A percentile compares a stretch with the other conserved stretches of the same genome.
Conservation (phyloP, 2,797 vertebrate species). For the Sorex maritimensis region DNA sequence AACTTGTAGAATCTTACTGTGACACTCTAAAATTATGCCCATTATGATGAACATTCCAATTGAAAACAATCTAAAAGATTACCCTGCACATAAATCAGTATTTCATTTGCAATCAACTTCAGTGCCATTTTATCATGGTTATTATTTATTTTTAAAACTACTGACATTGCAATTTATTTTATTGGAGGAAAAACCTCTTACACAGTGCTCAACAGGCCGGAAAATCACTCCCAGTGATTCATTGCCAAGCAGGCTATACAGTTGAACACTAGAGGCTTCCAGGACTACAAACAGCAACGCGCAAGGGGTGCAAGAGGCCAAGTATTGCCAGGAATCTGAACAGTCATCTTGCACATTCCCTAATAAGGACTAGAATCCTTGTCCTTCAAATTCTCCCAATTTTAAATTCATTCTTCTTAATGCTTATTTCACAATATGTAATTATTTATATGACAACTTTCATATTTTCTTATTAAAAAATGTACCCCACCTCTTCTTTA, state of each 20-base stretch:
- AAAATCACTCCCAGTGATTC: too few species aligned
- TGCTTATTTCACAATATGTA: conserved; percentile 95
- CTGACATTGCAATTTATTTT: too few species aligned
- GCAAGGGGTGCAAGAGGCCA: too few species aligned
- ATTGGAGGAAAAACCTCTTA: too few species aligned
- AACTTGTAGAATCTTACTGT: not conserved
- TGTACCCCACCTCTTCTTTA: conserved; percentile 96
- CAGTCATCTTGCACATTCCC: too few species aligned
- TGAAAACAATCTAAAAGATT: not conserved
- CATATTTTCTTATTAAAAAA: conserved; percentile 95
- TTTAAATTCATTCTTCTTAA: conserved; percentile 92
- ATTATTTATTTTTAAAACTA: conserved; percentile 82
- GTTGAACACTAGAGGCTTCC: too few species aligned
- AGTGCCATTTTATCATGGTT: conserved; percentile 85
- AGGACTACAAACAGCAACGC: too few species aligned
- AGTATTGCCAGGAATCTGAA: too few species aligned
- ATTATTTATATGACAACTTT: conserved; percentile 97
- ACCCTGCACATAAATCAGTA: not conserved
- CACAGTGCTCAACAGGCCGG: too few species aligned
- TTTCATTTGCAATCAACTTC: conserved; percentile 34
- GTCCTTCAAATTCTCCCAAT: conserved; percentile 63
- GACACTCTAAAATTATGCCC: not conserved
- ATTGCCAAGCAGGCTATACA: too few species aligned
- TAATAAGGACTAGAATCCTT: too few species aligned
- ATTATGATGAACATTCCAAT: not conserved